A percentile compares a stretch with the other conserved stretches of the same genome.
Evolutionary conservation across 2,113 vertebrate species (phyloP).

Genomic region (Ammodytes dubius): DNA sequence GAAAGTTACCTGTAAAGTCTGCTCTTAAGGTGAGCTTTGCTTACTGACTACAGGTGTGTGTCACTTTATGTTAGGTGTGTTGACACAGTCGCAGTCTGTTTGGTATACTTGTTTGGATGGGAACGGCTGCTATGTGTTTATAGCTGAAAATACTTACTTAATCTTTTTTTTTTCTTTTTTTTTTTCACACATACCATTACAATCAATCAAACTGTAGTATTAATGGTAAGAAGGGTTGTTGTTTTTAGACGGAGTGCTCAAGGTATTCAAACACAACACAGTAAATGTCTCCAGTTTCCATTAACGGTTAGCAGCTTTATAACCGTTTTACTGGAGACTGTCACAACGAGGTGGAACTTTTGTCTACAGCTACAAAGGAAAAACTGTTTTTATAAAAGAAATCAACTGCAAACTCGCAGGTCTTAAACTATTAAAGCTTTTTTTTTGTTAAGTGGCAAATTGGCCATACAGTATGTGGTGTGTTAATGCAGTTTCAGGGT

Average conservation of each 20-base stretch:
- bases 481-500: slow-evolving; percentile 11
- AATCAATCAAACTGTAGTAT: background rate
- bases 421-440: background rate
- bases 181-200: background rate
- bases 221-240: too few species aligned
- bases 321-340: background rate
- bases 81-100: background rate
- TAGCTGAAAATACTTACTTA: background rate
- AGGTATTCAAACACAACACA: too few species aligned
- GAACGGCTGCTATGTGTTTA: slow-evolving; percentile 1
- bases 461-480: background rate
- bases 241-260: too few species aligned
- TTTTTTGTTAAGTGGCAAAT: background rate
- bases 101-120: slow-evolving; percentile 6
- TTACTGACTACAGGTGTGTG: background rate
- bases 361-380: background rate
- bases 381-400: background rate
- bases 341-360: background rate
- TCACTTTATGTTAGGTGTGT: slow-evolving; percentile 4
- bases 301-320: background rate
- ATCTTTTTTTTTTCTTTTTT: background rate
- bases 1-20: background rate
- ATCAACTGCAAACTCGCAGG: background rate
- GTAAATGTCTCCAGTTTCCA: too few species aligned
- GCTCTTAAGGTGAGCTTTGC: slow-evolving; percentile 4